Percentiles rank a stretch among this genome's conserved stretches.
Evolutionary conservation across 1,140 invertebrate genomes (phyloP).

Genomic region (Drosophila teissieri): DNA sequence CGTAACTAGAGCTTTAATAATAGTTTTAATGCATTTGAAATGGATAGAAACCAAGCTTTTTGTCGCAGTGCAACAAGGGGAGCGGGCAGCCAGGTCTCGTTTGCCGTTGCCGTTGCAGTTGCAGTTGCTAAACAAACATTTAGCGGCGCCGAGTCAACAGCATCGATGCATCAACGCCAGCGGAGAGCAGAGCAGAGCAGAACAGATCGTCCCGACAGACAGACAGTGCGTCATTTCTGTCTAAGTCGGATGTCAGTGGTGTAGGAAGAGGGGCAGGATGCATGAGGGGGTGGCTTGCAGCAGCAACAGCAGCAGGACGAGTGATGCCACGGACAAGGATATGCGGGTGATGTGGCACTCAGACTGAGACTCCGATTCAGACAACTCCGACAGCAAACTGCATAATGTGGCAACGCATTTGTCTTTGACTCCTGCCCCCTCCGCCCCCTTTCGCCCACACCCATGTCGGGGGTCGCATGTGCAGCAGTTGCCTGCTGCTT

Average conservation of each 20-base stretch:
- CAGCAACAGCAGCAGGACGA: constrained; percentile 7
- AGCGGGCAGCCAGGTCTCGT: constrained; percentile 2
- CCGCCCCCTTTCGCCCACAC: not conserved
- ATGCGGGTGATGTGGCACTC: constrained; percentile 66
- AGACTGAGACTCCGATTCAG: constrained; percentile 25
- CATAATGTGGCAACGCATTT: constrained; percentile 79
- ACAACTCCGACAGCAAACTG: constrained; percentile 53
- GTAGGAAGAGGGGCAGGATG: constrained; percentile 4
- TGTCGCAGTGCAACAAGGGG: constrained; percentile 1
- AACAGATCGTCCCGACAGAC: constrained; percentile 48
- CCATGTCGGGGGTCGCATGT: constrained; percentile 54
- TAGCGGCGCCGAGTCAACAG: constrained; percentile 75
- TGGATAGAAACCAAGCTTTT: not conserved
- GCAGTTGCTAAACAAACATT: constrained; percentile 82
- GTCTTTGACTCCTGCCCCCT: constrained; percentile 60
- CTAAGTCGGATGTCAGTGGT: constrained; percentile 20
- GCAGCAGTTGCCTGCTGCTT: constrained; percentile 63
- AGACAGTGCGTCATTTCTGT: constrained; percentile 75
- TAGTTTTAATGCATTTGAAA: not conserved
- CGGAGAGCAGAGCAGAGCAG: constrained; percentile 17
- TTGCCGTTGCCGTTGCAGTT: constrained; percentile 44
- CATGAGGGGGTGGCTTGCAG: not conserved
- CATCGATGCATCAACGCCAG: constrained; percentile 77
- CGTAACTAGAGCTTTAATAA: too few species aligned
- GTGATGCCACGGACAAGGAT: constrained; percentile 45